Conservation (phyloP, 2,113 vertebrate species). For the Henicopernis longicauda region DNA sequence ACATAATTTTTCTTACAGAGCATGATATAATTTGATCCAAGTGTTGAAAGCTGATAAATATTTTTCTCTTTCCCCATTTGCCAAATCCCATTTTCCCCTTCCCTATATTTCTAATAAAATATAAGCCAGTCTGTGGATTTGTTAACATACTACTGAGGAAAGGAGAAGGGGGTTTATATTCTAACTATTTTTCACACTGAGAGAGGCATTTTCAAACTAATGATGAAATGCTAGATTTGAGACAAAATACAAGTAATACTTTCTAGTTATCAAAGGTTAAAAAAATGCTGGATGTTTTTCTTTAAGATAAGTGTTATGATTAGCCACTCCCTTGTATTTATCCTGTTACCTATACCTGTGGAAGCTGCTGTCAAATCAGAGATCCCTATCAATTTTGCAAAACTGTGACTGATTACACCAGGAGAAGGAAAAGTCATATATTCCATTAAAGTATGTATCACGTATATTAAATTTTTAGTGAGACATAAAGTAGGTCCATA, state of each 20-base stretch:
- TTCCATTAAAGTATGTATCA: background rate
- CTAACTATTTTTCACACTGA: background rate
- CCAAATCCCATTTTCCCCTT: background rate
- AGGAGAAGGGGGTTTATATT: background rate
- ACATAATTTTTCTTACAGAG: background rate
- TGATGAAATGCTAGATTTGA: background rate
- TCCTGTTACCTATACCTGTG: background rate
- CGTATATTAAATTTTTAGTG: background rate
- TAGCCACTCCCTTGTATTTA: background rate
- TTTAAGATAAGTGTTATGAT: background rate
- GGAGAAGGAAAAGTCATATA: background rate
- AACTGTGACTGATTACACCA: background rate
- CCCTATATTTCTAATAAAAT: background rate
- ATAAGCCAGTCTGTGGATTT: background rate
- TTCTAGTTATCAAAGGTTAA: background rate
- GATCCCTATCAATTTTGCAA: background rate
- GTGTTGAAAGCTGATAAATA: background rate
- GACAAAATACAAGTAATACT: background rate
- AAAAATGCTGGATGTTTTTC: background rate
- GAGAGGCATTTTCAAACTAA: background rate
- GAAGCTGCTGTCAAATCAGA: background rate
- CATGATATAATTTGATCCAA: background rate
- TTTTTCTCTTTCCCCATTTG: background rate
- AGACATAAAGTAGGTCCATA: background rate
- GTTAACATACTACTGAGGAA: background rate